phyloP scores from a whole-genome alignment of 2,888 invertebrate species.

The Minunthozetes semirufus region DNA sequence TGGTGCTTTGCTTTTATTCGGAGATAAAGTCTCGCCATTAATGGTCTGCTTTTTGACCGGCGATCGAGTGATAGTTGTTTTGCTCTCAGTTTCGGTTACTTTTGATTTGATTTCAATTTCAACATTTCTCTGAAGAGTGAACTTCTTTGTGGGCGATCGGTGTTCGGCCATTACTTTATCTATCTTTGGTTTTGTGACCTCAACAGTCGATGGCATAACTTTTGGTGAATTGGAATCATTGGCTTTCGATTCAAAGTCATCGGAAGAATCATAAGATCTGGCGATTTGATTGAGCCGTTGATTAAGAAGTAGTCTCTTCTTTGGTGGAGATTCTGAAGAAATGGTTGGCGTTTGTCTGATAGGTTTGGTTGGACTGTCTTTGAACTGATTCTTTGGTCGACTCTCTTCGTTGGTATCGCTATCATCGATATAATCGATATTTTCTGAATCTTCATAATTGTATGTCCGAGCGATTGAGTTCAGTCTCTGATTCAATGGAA shows the following conservation, averaged over 20 bases:
- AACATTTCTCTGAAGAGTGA: too few species aligned
- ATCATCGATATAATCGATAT: neutral
- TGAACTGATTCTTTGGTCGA: neutral
- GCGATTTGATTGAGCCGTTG: neutral
- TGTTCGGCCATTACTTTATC: too few species aligned
- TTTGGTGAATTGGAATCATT: too few species aligned
- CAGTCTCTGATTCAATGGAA: constrained; percentile 18
- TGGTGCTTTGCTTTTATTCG: neutral
- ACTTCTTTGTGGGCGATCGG: too few species aligned
- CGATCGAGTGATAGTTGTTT: neutral
- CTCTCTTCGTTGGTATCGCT: neutral
- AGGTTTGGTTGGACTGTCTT: neutral
- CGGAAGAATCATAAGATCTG: neutral
- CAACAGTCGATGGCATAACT: too few species aligned
- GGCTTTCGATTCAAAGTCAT: neutral
- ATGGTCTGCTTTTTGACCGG: too few species aligned
- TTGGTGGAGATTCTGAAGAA: neutral
- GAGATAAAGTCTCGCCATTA: neutral
- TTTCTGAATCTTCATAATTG: neutral
- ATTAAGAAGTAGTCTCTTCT: neutral
- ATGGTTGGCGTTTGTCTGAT: neutral
- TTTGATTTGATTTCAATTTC: too few species aligned
- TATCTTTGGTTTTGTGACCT: too few species aligned
- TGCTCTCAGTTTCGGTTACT: too few species aligned
- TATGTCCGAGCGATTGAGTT: constrained; percentile 16